Evolutionary conservation across 2,797 vertebrate genomes (phyloP), one percentile per base, ranked within the genome.

Genomic region (Pseudopleuronectes americanus): DNA sequence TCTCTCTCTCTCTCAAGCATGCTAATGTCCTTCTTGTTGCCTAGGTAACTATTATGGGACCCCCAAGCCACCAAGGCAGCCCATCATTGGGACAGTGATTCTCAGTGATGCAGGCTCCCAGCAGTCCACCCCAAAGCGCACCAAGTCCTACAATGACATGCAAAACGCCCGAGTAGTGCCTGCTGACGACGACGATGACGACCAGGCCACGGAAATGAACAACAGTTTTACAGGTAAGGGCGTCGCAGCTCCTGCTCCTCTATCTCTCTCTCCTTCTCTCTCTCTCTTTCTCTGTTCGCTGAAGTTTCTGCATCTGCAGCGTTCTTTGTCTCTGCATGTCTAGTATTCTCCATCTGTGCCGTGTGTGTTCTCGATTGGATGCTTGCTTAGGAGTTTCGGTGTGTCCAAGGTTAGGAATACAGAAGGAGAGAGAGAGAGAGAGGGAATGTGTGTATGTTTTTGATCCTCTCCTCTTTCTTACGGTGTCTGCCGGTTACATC

Each of bases 31-130:
- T 94, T 92, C 94, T 94, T 91, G 93, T 97, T 95, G 92, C 95
- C 96, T 97, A 99, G 98, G 98, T 96, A 98, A 99, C 97, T 99
- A 98, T 96, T 99, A 99, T 97, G 98, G 98, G 95, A 99, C 97
- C 74, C 97, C 97, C 93, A 98, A 98, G 93, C 97, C 97, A 91
- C 96, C 96, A 71, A 96, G 94, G 95, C 97, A 98, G 92, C 95
- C 97, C 93, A 90, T 94, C 95, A 94, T 94, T 92, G 96, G 97
- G 96, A 97, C 97, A 96, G 95, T 98, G 95, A 98, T 95, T 95
- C 95, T 96, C 84, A 93, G 96, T 89, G 95, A 98, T 98, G 96
- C 95, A 94, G 94, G 94, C 94, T 97, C 95, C 86, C 96, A 95
- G 93, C 97, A 96, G 93, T 95, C 96, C 31, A 96, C 96, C 79